Base-by-base conservation (phyloP, 1,140 invertebrate genomes). In the Leptinotarsa undecemlineata region DNA sequence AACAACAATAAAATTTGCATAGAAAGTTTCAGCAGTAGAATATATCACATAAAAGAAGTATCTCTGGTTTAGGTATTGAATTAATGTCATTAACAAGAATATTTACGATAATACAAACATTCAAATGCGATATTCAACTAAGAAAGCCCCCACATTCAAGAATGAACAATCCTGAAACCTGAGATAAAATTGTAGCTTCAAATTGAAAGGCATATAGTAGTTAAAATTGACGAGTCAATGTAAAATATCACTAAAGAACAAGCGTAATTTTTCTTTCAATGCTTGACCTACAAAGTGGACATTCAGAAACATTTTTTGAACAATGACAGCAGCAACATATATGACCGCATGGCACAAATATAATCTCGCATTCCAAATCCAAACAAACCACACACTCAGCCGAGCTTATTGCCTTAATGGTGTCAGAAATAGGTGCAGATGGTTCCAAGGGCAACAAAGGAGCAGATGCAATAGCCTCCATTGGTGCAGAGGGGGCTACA, bases 261-360 rank as follows among this genome's bases (percentile, higher is more conserved):
- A 72, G 42, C 5, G 87, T 88, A 76, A 93, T 90, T 86, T 89
- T 92, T 79, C 89, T 88, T 67, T 91, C 87, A 81, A 95, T 92
- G 15, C 77, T 80, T 77, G 87, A 85, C 82, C 95, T 88, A 82
- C 94, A 96, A 87, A 96, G 88, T 4, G 95, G 95, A 85, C 95
- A 96, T 19, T 87, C 83, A 66, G 88, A 85, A 71, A 91, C 83
- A 72, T 85, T 84, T 72, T 85, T 84, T 33, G 90, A 87, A 86
- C 94, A 96, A 61, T 84, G 82, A 17, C 86, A 80, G 85, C 95
- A 96, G 79, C 91, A 92, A 83, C 94, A 95, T 72, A 95, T 88
- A 85, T 96, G 95, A 68, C 94, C 94, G 85, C 94, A 96, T 75
- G 92, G 92, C 77, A 95, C 88, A 87, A 95, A 95, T 79, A 95